These are phyloP conservation scores for Halichoeres trimaculatus DNA, from an alignment of 2,113 vertebrate genomes.

Conservation along the genomic window DNA sequence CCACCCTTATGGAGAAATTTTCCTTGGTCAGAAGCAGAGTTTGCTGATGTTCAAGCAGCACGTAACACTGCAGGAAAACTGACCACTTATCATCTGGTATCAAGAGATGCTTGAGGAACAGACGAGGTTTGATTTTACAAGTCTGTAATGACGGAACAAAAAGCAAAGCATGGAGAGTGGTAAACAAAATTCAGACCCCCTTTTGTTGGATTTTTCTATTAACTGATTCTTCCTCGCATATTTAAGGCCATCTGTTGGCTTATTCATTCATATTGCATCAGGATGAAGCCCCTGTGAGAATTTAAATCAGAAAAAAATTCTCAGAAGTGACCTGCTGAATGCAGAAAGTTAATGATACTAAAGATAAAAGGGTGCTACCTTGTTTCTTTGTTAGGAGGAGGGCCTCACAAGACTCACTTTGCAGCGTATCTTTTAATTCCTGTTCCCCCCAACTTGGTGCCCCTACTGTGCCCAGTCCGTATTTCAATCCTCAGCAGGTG, in stretches of 20 bases:
- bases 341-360: background rate
- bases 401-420: background rate
- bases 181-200: no score
- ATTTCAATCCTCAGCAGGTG: background rate
- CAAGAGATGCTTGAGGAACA: no score
- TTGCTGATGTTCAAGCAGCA: no score
- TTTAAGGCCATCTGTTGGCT: no score
- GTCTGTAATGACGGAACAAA: no score
- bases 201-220: background rate
- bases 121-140: no score
- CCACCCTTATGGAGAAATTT: no score
- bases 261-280: background rate
- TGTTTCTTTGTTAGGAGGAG: background rate
- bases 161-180: no score
- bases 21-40: no score
- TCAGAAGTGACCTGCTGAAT: background rate
- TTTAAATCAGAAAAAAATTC: background rate
- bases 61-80: no score
- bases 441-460: background rate
- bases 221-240: background rate
- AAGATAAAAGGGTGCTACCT: constrained; percentile 5
- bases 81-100: no score
- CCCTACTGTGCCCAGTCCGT: background rate
- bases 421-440: constrained; percentile 12
- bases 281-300: background rate